Evolutionary conservation across 2,113 vertebrate genomes (phyloP).

Genomic region (Eretmodus cyanostictus): DNA sequence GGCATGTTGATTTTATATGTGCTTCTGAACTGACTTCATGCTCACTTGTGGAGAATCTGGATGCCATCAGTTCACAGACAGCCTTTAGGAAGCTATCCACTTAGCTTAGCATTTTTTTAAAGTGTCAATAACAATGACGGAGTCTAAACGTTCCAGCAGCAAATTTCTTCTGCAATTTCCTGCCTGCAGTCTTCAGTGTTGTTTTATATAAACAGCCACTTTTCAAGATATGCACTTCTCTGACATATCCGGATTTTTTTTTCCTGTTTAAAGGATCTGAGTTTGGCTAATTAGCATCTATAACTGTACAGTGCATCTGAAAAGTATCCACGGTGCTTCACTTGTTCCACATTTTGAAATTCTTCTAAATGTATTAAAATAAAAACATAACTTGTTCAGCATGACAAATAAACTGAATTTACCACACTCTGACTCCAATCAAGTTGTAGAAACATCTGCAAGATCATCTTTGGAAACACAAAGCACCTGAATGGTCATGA

Average conservation of each 20-base stretch:
- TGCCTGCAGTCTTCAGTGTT: neutral
- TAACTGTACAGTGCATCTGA: neutral
- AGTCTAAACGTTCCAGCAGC: constrained; percentile 15
- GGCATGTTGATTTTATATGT: neutral
- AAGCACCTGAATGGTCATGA: neutral
- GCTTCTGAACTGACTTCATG: neutral
- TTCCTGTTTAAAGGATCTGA: neutral
- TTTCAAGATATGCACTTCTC: neutral
- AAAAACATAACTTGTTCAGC: neutral
- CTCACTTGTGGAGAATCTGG: neutral
- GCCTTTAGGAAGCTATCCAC: constrained; percentile 4
- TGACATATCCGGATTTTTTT: neutral
- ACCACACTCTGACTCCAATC: neutral
- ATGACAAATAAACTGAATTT: neutral
- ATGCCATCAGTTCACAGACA: neutral
- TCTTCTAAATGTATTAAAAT: neutral
- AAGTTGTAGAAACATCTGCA: neutral
- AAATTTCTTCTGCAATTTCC: constrained; percentile 33
- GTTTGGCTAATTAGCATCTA: neutral
- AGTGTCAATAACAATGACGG: neutral
- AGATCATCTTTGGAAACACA: neutral
- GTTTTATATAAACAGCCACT: neutral
- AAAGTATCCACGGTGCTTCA: neutral
- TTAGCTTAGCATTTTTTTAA: neutral
- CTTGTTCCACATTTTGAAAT: neutral